phyloP scores from a whole-genome alignment of 2,888 invertebrate species.

The Apamea sordens region DNA sequence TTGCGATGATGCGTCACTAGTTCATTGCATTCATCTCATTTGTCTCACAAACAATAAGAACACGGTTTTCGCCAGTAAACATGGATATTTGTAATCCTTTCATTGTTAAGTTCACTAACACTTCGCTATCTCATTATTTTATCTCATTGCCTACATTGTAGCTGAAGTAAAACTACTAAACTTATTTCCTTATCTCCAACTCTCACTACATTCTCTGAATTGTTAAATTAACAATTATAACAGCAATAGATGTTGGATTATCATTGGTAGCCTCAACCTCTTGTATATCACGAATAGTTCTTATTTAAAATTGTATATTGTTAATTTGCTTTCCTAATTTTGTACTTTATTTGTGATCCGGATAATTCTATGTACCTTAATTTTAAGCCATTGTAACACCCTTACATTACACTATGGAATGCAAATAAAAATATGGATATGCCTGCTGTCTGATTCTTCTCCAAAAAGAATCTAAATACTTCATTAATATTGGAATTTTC shows the following conservation, averaged over 20 bases:
- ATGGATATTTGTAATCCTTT: conserved; percentile 38
- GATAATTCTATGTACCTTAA: no score
- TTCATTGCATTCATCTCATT: conserved; percentile 34
- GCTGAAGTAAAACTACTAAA: conserved; percentile 28
- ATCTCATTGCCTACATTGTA: conserved; percentile 44
- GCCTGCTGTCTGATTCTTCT: no score
- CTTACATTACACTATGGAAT: no score
- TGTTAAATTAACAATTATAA: no score
- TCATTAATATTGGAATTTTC: neutral
- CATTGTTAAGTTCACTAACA: conserved; percentile 57
- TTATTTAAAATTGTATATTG: no score
- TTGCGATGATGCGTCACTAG: conserved; percentile 29
- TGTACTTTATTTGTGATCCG: no score
- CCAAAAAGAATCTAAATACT: neutral
- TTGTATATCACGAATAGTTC: no score
- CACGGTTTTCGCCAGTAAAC: conserved; percentile 32
- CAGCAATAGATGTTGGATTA: neutral
- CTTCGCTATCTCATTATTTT: conserved; percentile 44
- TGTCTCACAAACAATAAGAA: conserved; percentile 4
- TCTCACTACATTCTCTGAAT: neutral
- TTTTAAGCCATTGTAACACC: no score
- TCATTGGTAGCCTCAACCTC: neutral
- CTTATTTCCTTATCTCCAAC: conserved; percentile 9
- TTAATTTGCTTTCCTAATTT: no score
- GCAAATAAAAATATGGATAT: no score